Evolutionary conservation across 2,797 vertebrate species (phyloP), one percentile per base, ranked within the genome.

Genomic region (Anas acuta): DNA sequence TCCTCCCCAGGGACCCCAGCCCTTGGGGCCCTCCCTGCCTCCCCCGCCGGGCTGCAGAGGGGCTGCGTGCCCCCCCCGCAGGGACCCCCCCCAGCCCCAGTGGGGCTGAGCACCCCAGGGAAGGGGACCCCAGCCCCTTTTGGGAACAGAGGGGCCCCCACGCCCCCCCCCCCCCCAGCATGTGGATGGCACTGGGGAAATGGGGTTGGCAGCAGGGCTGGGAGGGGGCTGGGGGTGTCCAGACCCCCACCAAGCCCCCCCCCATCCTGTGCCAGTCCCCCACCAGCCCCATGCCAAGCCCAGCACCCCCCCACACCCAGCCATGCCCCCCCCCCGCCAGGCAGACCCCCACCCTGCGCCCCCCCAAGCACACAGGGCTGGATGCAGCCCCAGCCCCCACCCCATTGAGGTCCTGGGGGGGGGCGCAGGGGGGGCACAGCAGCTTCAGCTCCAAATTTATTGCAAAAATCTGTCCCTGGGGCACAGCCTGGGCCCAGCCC

Each of bases 61-160:
- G 21, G 51, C 21, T 37, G 21, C 65, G 53, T 17, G 2, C 1
- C 1, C 16, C n/a, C 3, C 1, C 30, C 18, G 23, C 1, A 0
- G 28, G 43, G 20, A 47, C n/a, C n/a, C 43, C 12, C 56, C n/a
- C 21, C n/a, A 58, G n/a, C 57, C 11, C 5, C n/a, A 9, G 57
- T 13, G 57, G 8, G 53, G 53, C 8, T 30, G 28, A 28, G 53
- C 25, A 13, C 25, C 51, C 13, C 51, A 4, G 20, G 23, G 18
- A 9, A 3, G 53, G 33, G 30, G 22, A 70, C 30, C 47, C 45
- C 19, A n/a, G 6, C 60, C 77, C 64, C 26, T 4, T 10, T 13
- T 7, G 13, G 22, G n/a, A 37, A 12, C 37, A 25, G 57, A 30
- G 10, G 45, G n/a, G 21, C 2, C 13, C 5, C 17, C 30, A 11